A percentile compares a stretch with the other conserved stretches of the same genome.
These are phyloP conservation scores for Ladona fulva DNA, from an alignment of 1,140 invertebrate species.

Conservation along the genomic window DNA sequence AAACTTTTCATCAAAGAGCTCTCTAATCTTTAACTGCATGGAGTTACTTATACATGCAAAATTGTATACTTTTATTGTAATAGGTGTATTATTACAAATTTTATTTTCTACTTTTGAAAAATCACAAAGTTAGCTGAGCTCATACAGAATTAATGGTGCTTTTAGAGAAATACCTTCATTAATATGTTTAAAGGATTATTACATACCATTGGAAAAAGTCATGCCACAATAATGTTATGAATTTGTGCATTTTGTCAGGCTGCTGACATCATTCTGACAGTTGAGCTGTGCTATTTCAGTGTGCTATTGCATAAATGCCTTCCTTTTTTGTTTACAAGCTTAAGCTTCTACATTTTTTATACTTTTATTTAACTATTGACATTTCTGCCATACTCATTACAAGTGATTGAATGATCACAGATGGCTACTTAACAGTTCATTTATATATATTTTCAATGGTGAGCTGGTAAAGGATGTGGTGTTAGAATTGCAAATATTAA, in stretches of 20 bases:
- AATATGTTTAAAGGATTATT: not conserved
- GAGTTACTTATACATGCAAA: not conserved
- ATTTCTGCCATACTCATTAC: not conserved
- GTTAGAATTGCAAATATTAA: conserved; percentile 10
- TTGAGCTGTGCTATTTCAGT: conserved; percentile 9
- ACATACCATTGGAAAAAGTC: not conserved
- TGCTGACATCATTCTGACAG: not conserved
- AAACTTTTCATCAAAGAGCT: not conserved
- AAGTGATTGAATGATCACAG: not conserved
- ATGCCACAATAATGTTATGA: not conserved
- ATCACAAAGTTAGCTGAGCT: not conserved
- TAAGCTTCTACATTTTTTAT: not conserved
- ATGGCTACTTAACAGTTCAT: not conserved
- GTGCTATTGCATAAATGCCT: not conserved
- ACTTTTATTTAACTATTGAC: not conserved
- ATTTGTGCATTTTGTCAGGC: not conserved
- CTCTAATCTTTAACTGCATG: not conserved
- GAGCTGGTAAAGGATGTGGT: conserved; percentile 7
- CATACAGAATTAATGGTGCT: not conserved
- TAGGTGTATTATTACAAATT: not conserved
- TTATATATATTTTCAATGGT: not conserved
- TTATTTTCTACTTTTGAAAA: not conserved
- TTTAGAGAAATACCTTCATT: not conserved
- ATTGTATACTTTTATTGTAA: not conserved
- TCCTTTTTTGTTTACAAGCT: not conserved